Percentiles rank a stretch among this genome's conserved stretches.
Evolutionary conservation across 1,140 invertebrate species (phyloP).

Genomic region (Formica selysi): DNA sequence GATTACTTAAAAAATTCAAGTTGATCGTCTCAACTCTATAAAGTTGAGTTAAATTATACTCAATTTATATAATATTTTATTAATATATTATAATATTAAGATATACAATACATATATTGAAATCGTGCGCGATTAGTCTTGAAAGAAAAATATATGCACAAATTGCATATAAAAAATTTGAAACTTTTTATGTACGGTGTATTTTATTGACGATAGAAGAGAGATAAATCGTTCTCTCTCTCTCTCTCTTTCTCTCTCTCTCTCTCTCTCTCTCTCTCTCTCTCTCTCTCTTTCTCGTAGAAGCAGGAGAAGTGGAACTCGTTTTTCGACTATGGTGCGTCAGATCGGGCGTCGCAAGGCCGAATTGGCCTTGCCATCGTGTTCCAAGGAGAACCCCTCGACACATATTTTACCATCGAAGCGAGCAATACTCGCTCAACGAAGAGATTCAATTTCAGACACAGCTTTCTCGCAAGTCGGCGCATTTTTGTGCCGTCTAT

Average conservation of each 20-base stretch:
- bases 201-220: background rate
- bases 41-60: background rate
- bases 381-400: conserved; percentile 59
- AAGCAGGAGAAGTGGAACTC: conserved; percentile 27
- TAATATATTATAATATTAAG: background rate
- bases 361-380: conserved; percentile 38
- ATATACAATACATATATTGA: background rate
- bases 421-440: conserved; percentile 11
- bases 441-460: conserved; percentile 13
- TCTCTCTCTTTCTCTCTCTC: too few relatives aligned
- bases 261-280: too few relatives aligned
- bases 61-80: background rate
- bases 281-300: background rate
- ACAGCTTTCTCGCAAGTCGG: conserved; percentile 9
- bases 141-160: background rate
- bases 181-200: background rate
- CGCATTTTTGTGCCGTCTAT: conserved; percentile 8
- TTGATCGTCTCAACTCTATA: background rate
- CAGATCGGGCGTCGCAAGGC: conserved; percentile 41
- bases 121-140: background rate
- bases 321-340: conserved; percentile 44
- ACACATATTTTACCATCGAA: conserved; percentile 64
- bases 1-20: too few relatives aligned
- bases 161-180: background rate
- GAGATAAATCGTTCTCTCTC: background rate